These are phyloP conservation scores for Ectemnius cavifrons DNA, from an alignment of 2,888 invertebrate species.

Conservation along the genomic window DNA sequence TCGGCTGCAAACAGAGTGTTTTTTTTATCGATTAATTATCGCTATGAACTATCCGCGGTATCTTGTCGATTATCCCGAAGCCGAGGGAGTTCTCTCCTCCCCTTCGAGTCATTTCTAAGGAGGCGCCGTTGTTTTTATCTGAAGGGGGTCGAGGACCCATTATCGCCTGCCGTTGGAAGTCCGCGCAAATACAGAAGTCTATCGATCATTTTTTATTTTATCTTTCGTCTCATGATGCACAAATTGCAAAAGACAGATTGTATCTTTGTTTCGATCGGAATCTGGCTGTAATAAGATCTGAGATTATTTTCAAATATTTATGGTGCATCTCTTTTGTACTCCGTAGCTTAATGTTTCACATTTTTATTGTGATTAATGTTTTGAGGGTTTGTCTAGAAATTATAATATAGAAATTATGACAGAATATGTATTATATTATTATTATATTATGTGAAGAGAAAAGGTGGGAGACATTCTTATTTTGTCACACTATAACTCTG, in stretches of 20 bases:
- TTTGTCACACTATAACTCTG: no score
- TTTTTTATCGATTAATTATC: constrained; percentile 75
- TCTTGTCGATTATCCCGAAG: constrained; percentile 53
- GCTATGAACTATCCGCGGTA: constrained; percentile 69
- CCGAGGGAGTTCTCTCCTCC: constrained; percentile 16
- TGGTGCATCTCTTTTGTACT: neutral
- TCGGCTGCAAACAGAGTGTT: constrained; percentile 73
- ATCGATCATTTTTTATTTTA: constrained; percentile 57
- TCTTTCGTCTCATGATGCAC: constrained; percentile 23
- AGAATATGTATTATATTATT: no score
- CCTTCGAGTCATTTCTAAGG: constrained; percentile 27
- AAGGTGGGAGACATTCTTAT: no score
- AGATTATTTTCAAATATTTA: neutral
- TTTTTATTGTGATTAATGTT: no score
- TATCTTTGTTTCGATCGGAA: constrained; percentile 15
- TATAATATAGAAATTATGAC: no score
- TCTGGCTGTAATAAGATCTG: constrained; percentile 36
- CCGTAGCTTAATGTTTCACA: neutral
- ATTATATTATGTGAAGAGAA: no score
- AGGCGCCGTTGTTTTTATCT: constrained; percentile 56
- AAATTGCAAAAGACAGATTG: constrained; percentile 16
- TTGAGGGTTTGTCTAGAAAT: no score
- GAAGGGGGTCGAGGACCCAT: constrained; percentile 67
- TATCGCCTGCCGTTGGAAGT: constrained; percentile 54
- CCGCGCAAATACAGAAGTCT: constrained; percentile 44